Evolutionary conservation across 2,113 vertebrate genomes (phyloP), one percentile per base, ranked within the genome.

Genomic region (Saguinus imperator): DNA sequence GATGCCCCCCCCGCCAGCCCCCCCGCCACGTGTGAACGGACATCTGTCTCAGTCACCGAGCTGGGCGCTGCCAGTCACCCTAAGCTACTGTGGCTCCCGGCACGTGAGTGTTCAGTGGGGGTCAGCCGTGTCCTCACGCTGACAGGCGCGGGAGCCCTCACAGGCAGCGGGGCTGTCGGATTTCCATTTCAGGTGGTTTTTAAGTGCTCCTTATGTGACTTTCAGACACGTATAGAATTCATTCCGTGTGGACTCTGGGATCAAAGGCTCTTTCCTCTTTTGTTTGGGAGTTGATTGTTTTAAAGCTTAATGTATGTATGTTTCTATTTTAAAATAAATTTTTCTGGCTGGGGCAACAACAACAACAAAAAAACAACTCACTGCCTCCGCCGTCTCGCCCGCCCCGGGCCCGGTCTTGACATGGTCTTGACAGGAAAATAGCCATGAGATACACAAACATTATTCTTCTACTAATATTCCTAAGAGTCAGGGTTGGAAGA

Each of bases 321-420:
- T 98, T 97, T 97, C 80, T 97, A 96, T 97, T 97, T 98, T 97
- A 95, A 97, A 98, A 97, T 98, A 97, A 98, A 97, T 95, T 95
- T 95, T 91, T 96, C 80, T 96, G 96, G 91, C 94, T 86, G 86
- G 95, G 73, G 93, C 2, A 4, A 43, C 37, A 40, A 40, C 37
- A 40, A 40, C 37, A 40, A 40, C 37, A 40, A 40, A 2, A 40
- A 40, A 40, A 40, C n/a, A 40, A 40, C 37, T 40, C 37, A 40
- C 37, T 40, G 37, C 37, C 37, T 40, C 37, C 37, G 37, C 37
- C 37, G 37, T 40, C 37, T 40, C 37, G 37, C 37, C 37, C 37
- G 37, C 37, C 37, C 37, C 37, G 37, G 37, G 37, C 37, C 37
- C 37, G 37, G 37, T 40, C 37, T 40, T 40, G 37, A 48, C 2